These are phyloP conservation scores for Belgica antarctica DNA, from an alignment of 2,888 invertebrate genomes.

Conservation along the genomic window DNA sequence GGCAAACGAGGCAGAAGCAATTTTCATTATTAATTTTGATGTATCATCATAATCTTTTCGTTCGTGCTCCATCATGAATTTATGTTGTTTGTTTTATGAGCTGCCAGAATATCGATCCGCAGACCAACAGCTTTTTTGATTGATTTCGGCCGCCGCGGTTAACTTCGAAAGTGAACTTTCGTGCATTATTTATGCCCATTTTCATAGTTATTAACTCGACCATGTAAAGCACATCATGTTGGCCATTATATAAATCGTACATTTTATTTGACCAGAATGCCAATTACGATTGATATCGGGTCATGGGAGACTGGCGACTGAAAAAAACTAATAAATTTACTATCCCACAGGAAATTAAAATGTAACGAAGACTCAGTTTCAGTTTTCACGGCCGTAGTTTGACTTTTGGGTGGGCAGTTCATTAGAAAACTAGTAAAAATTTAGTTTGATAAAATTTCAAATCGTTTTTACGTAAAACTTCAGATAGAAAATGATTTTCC, in stretches of 20 bases:
- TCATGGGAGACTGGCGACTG: background rate
- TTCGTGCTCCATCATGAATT: background rate
- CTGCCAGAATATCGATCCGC: constrained; percentile 1
- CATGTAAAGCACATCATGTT: background rate
- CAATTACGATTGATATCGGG: background rate
- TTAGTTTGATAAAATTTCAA: too few relatives aligned
- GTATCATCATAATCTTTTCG: background rate
- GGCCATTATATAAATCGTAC: background rate
- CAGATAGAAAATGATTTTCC: too few relatives aligned
- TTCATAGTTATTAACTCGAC: too few relatives aligned
- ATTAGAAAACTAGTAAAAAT: too few relatives aligned
- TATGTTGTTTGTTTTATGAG: constrained; percentile 3
- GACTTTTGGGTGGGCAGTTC: too few relatives aligned
- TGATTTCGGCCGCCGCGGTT: too few relatives aligned
- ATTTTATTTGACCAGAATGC: background rate
- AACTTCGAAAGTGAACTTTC: background rate
- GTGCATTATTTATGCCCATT: too few relatives aligned
- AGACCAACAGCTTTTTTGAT: background rate
- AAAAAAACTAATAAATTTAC: constrained; percentile 1
- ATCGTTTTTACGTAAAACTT: too few relatives aligned
- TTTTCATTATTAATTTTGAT: constrained; percentile 14
- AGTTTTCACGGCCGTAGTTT: background rate
- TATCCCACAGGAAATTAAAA: constrained; percentile 30
- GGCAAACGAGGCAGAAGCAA: background rate
- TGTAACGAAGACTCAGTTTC: background rate